These are phyloP conservation scores for Willowsia nigromaculata DNA, from an alignment of 2,888 invertebrate species.

Conservation along the genomic window DNA sequence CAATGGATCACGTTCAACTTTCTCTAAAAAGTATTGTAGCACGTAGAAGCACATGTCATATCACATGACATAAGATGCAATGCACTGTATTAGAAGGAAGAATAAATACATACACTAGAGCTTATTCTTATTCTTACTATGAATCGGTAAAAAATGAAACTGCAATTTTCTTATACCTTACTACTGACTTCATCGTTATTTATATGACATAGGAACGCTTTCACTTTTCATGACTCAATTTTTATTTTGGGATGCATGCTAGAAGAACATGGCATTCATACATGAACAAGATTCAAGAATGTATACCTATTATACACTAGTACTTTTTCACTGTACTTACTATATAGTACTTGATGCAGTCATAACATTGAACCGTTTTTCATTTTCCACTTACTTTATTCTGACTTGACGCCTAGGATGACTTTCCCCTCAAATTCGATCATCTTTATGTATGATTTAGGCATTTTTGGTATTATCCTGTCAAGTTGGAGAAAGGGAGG, in stretches of 20 bases:
- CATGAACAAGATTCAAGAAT: too few species aligned
- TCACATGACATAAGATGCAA: neutral
- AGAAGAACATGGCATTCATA: too few species aligned
- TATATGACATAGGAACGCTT: constrained; percentile 18
- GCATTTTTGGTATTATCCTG: constrained; percentile 69
- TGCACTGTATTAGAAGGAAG: too few species aligned
- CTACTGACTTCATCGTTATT: neutral
- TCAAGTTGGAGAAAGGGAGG: constrained; percentile 31
- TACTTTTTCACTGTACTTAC: neutral
- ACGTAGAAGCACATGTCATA: neutral
- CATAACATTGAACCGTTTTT: constrained; percentile 54
- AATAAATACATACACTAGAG: neutral
- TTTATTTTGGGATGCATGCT: constrained; percentile 8
- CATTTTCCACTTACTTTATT: constrained; percentile 63
- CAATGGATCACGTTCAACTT: constrained; percentile 45
- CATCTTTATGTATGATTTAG: constrained; percentile 69
- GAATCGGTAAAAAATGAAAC: neutral
- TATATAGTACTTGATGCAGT: neutral
- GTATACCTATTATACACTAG: neutral
- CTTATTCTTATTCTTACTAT: neutral
- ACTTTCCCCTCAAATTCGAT: constrained; percentile 70
- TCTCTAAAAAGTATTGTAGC: neutral
- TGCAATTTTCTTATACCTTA: neutral
- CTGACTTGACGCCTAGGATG: constrained; percentile 42
- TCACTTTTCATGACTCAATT: constrained; percentile 70